Percentiles rank a stretch among this genome's conserved stretches.
These are phyloP conservation scores for Clitarchus hookeri DNA, from an alignment of 2,888 invertebrate species.

Conservation along the genomic window DNA sequence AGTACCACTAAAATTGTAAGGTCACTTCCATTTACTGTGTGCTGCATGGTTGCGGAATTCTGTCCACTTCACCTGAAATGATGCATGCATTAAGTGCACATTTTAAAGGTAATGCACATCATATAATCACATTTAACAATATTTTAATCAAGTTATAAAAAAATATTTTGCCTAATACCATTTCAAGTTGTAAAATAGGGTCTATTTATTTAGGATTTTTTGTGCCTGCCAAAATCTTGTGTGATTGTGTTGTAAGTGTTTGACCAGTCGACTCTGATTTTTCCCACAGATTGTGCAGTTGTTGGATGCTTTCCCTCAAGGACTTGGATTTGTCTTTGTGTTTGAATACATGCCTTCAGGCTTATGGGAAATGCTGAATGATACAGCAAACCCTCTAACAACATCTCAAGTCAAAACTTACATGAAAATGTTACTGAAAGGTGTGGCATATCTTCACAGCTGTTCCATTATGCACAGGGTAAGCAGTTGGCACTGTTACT, in stretches of 20 bases:
- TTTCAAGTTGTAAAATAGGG: no score
- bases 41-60: no score
- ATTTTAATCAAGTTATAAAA: no score
- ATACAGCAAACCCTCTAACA: conserved; percentile 68
- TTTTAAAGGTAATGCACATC: no score
- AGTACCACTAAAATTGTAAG: no score
- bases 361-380: conserved; percentile 77
- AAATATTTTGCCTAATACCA: no score
- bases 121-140: no score
- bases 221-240: neutral
- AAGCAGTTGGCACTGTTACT: conserved; percentile 42
- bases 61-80: no score
- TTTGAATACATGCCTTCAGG: conserved; percentile 94
- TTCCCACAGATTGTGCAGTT: conserved; percentile 79
- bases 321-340: conserved; percentile 85
- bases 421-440: conserved; percentile 86
- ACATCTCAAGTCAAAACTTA: conserved; percentile 82
- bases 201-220: no score
- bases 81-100: no score
- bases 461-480: conserved; percentile 93
- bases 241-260: neutral
- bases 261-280: neutral
- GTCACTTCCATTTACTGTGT: no score
- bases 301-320: conserved; percentile 87
- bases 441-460: conserved; percentile 85